Evolutionary conservation across 1,140 invertebrate species (phyloP), one percentile per base, ranked within the genome.

Genomic region (Ostrea denselamellosa): DNA sequence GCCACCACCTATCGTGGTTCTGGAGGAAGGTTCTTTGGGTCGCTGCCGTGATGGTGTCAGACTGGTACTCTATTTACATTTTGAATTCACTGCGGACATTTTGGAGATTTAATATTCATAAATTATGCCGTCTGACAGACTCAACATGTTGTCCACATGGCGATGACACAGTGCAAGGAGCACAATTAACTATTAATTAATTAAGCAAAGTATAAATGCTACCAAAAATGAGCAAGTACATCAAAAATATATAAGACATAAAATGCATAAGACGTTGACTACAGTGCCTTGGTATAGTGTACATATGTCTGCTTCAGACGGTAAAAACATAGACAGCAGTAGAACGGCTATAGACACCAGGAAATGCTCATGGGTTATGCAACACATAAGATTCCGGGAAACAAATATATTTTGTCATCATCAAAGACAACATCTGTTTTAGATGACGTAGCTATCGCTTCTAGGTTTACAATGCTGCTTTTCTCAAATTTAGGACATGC

Each of bases 91-190:
- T 34, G 9, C 68, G 68, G 68, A 77, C 68, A 17, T 77, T 77
- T 77, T 77, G 14, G 68, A 77, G 68, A 77, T 77, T 77, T 77
- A 77, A 77, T 77, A 77, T 77, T 77, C 68, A 77, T 77, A 77
- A 77, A 77, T 77, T 77, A 77, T 77, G 14, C 28, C 68, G 8
- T 28, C 68, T 77, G 68, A 77, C 68, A 77, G 68, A 25, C 68
- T 22, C 68, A 77, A 44, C 68, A 77, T 77, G 68, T 17, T 77
- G 68, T 77, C 68, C 68, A 34, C 68, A 77, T 77, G 68, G 68
- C 68, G 25, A 12, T 77, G 68, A 77, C 68, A 77, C 68, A 28
- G 68, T 77, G 68, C 68, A 77, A 77, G 68, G 68, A 77, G 28
- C 68, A 77, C 68, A 77, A 77, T 77, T 77, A 77, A 77, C 25